phyloP scores from a whole-genome alignment of 2,113 vertebrate genomes.

The Boleophthalmus pectinirostris region DNA sequence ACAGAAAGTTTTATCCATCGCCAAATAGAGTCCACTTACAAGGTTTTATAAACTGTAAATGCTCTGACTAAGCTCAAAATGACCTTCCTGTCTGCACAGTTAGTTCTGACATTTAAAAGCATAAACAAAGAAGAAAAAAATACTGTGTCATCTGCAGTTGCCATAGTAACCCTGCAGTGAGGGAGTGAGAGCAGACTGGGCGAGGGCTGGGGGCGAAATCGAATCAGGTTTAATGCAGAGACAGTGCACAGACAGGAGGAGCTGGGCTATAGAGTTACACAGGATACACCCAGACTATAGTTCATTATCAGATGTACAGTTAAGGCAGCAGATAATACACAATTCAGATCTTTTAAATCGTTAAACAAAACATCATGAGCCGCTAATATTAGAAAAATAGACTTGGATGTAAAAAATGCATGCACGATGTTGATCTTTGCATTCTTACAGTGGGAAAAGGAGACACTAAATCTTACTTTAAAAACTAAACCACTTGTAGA shows the following conservation, averaged over 20 bases:
- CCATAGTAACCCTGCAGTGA: conserved; percentile 40
- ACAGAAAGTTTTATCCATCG: background rate
- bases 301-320: background rate
- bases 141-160: conserved; percentile 34
- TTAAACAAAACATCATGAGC: background rate
- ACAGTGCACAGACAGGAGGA: conserved; percentile 6
- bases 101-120: background rate
- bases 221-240: conserved; percentile 12
- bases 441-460: background rate
- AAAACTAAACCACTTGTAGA: background rate
- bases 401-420: background rate
- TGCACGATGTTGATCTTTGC: background rate
- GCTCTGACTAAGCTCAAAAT: background rate
- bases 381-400: background rate
- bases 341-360: background rate
- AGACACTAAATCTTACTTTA: background rate
- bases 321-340: background rate
- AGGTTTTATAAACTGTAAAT: background rate
- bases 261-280: conserved; percentile 2
- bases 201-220: background rate
- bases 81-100: background rate
- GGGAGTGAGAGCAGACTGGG: background rate
- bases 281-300: background rate
- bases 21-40: background rate
- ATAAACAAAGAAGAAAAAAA: conserved; percentile 4